Evolutionary conservation across 1,140 invertebrate species (phyloP), one percentile per base, ranked within the genome.

Genomic region (Brachionus asplanchnoidis): DNA sequence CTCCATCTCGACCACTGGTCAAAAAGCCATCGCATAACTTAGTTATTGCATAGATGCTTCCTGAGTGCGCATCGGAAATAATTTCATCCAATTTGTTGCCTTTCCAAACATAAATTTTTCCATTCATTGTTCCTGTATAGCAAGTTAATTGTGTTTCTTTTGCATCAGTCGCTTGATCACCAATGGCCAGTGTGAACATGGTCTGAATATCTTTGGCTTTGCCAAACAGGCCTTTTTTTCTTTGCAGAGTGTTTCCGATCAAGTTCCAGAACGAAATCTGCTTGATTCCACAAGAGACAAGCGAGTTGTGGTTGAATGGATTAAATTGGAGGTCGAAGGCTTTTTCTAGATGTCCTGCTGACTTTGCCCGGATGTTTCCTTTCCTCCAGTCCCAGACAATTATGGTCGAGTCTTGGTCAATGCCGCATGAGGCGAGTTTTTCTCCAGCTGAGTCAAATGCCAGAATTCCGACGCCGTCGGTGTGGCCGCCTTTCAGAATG

Each of bases 211-310:
- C 90, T 46, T 89, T 89, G 8, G 85, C 85, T 36, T 90, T 89
- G 14, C 89, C 89, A 88, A 90, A 90, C 20, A 89, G 86, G 5
- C 89, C 89, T 85, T 90, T 90, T 77, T 88, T 88, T 6, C 87
- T 86, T 40, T 88, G 87, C 12, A 90, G 85, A 36, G 89, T 87
- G 87, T 90, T 90, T 28, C 90, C 90, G 86, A 87, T 89, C 20
- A 90, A 78, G 9, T 87, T 87, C 90, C 90, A 90, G 77, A 90
- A 90, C 73, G 89, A 89, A 36, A 90, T 89, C 85, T 90, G 90
- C 84, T 90, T 90, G 1, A 90, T 87, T 17, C 90, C 90, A 88
- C 89, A 90, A 32, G 88, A 90, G 2, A 89, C 88, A 23, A 90
- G 85, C 14, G 85, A 85, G 84, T 90, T 89, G 6, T 86, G 86